A percentile compares a stretch with the other conserved stretches of the same genome.
phyloP scores from a whole-genome alignment of 2,113 vertebrate species.

The Carassius carassius region DNA sequence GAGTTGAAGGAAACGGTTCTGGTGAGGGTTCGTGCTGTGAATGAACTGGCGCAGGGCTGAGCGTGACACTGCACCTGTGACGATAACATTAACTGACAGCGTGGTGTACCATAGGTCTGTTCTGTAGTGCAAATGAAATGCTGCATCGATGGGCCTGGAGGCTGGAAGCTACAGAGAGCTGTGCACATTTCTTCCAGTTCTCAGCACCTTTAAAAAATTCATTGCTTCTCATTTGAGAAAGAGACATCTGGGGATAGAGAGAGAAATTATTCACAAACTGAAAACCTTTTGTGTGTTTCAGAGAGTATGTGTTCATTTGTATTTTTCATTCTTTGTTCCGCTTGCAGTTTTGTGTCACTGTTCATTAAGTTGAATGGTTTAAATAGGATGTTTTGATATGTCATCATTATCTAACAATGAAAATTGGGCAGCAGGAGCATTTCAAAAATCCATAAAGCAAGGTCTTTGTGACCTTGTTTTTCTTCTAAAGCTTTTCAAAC shows the following conservation, averaged over 20 bases:
- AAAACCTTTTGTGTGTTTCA: slow-evolving; percentile 26
- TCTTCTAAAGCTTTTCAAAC: background rate
- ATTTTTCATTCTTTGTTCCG: slow-evolving; percentile 20
- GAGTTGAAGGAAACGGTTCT: background rate
- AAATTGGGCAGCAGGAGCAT: slow-evolving; percentile 1
- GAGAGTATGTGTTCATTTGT: slow-evolving; percentile 14
- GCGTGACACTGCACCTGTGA: slow-evolving; percentile 19
- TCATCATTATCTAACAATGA: slow-evolving; percentile 1
- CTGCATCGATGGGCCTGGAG: background rate
- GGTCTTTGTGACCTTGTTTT: slow-evolving; percentile 8
- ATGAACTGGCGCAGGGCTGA: slow-evolving; percentile 5
- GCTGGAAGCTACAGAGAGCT: slow-evolving; percentile 12
- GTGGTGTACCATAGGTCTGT: background rate
- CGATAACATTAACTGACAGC: slow-evolving; percentile 41
- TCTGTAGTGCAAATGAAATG: slow-evolving; percentile 48
- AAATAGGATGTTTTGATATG: slow-evolving; percentile 19
- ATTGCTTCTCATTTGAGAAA: slow-evolving; percentile 19
- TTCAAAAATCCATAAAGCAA: slow-evolving; percentile 5
- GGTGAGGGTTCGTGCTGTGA: background rate
- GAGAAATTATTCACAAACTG: slow-evolving; percentile 28
- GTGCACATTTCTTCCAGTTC: slow-evolving; percentile 24
- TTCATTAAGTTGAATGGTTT: slow-evolving; percentile 18
- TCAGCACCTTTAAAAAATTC: slow-evolving; percentile 46
- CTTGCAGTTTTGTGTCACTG: slow-evolving; percentile 13
- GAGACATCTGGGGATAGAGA: slow-evolving; percentile 4